Evolutionary conservation across 1,140 invertebrate genomes (phyloP), one percentile per base, ranked within the genome.

Genomic region (Drosophila sulfurigaster): DNA sequence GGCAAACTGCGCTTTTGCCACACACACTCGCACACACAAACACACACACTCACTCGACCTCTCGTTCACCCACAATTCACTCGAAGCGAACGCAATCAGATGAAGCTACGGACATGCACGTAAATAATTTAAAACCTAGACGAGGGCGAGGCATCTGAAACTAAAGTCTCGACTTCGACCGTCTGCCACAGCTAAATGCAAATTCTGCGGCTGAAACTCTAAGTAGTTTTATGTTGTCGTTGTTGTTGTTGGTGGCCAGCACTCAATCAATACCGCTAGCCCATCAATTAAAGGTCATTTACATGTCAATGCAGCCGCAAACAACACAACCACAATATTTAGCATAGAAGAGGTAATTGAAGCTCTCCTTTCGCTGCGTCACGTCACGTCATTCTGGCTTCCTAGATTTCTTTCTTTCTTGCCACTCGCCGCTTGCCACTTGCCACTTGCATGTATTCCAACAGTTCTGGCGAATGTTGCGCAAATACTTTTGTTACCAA

Each of bases 241-340:
- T 41, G 38, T 41, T 10, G 41, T 6, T 43, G 41, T 43, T 43
- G 41, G 20, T 13, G 41, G 41, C 41, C 38, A 41, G n/a, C 79
- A 88, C 83, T 86, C 76, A 79, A 89, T 87, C 85, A 83, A 88
- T 72, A 79, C 62, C 75, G 52, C 70, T 69, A 52, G 81, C 81
- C 85, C 83, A 88, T 89, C 85, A 88, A 88, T 88, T 88, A 88
- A 88, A 89, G 83, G 85, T 89, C 85, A 88, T 88, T 89, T 88
- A 81, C 83, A 89, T 88, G 83, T 88, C 85, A 88, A 88, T 89
- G 85, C 85, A 85, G 59, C 57, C 59, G 51, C 48, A 46, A 62
- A 77, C 52, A 68, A 43, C 45, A 68, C 35, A 68, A 57, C 49
- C 56, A 20, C 51, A 67, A 69, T 75, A 60, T 70, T 78, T 62